Base-by-base conservation (phyloP, 2,113 vertebrate species). In the Thamnophis sirtalis region DNA sequence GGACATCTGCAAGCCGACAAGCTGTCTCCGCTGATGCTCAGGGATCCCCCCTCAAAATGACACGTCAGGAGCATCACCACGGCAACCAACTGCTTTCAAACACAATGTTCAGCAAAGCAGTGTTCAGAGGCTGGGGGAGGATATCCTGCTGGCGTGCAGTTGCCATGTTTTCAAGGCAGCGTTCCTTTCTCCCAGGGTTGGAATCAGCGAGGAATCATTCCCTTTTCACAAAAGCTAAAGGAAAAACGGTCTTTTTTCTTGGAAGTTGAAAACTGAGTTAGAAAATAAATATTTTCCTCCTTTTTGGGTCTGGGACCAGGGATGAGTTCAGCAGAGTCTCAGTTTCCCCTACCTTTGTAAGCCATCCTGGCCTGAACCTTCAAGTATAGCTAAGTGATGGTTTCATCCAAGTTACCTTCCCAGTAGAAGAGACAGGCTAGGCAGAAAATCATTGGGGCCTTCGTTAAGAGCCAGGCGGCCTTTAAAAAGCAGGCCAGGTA, bases 61-160 rank as follows among this genome's bases (percentile, higher is more conserved):
- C 91, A 89, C 28, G 55, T 85, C 87, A 89, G 73, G 73, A 60
- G n/a, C 91, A 89, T 85, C 85, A 89, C 91, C 91, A 92, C 91
- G 86, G 87, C 92, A 58, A 84, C 54, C 22, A 85, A 84, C 38
- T 60, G 48, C 89, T 60, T 17, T 4, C 50, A 55, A 84, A 84
- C 43, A 88, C 89, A 91, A 48, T 9, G 53, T 87, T 93, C 60
- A 9, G 55, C 0, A 19, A 63, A 92, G 55, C 73, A 1, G 54
- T 48, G 53, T 88, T 60, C 56, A 55, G 89, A 60, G 53, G 13
- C 5, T 51, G 86, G 68, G 73, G 86, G 68, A 84, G 92, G 86
- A 58, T 80, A 80, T 80, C 63, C 89, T 53, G 86, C 28, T 13
- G 9, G 22, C 0, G n/a, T n/a, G 51, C 53, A 9, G 7, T 55